Conservation (phyloP, 2,888 invertebrate species). For the Eupithecia inturbata region DNA sequence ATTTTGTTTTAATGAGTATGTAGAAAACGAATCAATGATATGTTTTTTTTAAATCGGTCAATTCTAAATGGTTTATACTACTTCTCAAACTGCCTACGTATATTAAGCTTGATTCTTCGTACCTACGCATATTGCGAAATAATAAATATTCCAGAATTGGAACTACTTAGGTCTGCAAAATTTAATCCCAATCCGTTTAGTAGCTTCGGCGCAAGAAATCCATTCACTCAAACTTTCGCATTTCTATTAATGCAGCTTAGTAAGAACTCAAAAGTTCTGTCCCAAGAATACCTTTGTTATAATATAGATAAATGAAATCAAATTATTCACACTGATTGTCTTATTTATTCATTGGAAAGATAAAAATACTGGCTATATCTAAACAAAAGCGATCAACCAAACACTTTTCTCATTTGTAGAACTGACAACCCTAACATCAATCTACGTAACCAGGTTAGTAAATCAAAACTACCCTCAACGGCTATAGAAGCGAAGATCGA, state of each 20-base stretch:
- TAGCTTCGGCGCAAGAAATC: background rate
- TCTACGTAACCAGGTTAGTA: conserved; percentile 43
- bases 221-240: background rate
- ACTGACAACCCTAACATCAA: conserved; percentile 47
- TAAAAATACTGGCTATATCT: background rate
- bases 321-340: background rate
- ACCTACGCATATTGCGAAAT: background rate
- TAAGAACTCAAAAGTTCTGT: background rate
- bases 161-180: background rate
- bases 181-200: background rate
- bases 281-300: background rate
- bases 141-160: background rate
- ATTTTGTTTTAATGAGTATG: too few relatives aligned
- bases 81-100: too few relatives aligned
- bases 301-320: background rate
- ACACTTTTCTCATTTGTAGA: background rate
- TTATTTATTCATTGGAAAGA: conserved; percentile 1
- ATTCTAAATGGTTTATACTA: too few relatives aligned
- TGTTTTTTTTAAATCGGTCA: too few relatives aligned
- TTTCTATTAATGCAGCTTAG: background rate
- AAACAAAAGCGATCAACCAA: background rate
- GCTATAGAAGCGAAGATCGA: conserved; percentile 20
- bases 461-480: conserved; percentile 30
- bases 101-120: background rate
- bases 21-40: too few relatives aligned